Conservation (phyloP, 1,140 invertebrate genomes). For the Paraescarpia echinospica region DNA sequence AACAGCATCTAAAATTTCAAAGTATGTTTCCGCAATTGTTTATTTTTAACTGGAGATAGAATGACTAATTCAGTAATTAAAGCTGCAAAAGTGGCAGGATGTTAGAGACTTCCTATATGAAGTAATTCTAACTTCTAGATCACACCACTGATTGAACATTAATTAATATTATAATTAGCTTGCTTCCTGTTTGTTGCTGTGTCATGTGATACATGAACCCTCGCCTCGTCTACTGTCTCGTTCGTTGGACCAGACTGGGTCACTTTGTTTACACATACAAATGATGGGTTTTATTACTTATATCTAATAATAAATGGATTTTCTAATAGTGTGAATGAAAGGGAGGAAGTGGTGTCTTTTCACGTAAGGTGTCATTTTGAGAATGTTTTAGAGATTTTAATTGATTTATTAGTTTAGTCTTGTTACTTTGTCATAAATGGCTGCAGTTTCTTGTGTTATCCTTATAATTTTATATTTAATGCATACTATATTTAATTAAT, state of each 20-base stretch:
- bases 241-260: neutral
- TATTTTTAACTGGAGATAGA: neutral
- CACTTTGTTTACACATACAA: slow-evolving; percentile 20
- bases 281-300: slow-evolving; percentile 20
- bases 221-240: neutral
- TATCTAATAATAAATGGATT: neutral
- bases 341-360: too few species aligned
- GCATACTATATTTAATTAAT: too few species aligned
- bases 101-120: neutral
- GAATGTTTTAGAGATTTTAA: too few species aligned
- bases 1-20: neutral
- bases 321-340: too few species aligned
- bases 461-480: too few species aligned
- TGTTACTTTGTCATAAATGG: too few species aligned
- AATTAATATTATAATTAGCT: neutral
- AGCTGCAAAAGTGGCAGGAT: neutral
- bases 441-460: too few species aligned
- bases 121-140: neutral
- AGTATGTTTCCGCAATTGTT: neutral
- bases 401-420: too few species aligned
- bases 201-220: neutral
- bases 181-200: neutral
- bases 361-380: too few species aligned
- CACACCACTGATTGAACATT: neutral
- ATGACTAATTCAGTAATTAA: neutral